phyloP scores from a whole-genome alignment of 1,140 invertebrate genomes.

The Rhynchophorus ferrugineus region DNA sequence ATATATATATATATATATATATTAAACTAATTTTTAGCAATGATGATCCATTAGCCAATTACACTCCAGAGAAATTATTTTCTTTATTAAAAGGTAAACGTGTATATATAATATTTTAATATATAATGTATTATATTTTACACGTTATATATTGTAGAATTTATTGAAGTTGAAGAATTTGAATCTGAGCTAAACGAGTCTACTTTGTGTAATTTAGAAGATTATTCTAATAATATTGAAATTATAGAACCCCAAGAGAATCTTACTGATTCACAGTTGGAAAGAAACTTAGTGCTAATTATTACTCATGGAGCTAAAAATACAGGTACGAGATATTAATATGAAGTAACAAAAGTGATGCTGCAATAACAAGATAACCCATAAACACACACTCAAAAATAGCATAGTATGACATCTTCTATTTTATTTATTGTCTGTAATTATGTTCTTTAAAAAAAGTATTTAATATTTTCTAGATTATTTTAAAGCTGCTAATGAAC shows the following conservation, averaged over 20 bases:
- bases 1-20: no score
- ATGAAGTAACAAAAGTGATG: not conserved
- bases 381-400: no score
- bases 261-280: not conserved
- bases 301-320: constrained; percentile 32
- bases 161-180: constrained; percentile 1
- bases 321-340: constrained; percentile 21
- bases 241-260: constrained; percentile 8
- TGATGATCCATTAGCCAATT: constrained; percentile 6
- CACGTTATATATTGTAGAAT: no score
- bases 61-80: constrained; percentile 8
- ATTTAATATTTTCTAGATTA: constrained; percentile 22
- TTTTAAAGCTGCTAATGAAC: constrained; percentile 27
- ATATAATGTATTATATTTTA: not conserved
- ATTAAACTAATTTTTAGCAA: no score
- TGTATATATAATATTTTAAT: not conserved
- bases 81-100: constrained; percentile 12
- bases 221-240: constrained; percentile 2
- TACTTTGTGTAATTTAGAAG: constrained; percentile 6
- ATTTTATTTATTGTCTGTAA: not conserved
- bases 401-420: not conserved
- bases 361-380: no score
- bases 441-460: not conserved
- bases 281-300: constrained; percentile 26
- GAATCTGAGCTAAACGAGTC: not conserved